Base-by-base conservation (phyloP, 2,797 vertebrate genomes). In the Leptoclinus maculatus region DNA sequence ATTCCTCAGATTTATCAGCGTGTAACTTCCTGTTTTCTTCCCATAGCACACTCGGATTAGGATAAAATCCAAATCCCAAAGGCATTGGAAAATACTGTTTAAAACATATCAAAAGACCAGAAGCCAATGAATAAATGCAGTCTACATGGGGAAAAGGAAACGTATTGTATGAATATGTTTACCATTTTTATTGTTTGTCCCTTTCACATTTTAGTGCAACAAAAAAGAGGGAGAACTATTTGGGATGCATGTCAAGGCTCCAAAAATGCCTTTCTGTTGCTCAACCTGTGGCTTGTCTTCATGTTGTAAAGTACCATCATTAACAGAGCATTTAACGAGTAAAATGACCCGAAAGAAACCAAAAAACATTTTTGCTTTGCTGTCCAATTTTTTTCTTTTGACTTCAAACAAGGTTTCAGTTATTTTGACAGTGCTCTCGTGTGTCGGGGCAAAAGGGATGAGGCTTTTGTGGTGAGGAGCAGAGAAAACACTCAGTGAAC, bases 401-500 rank as follows among this genome's bases (percentile, higher is more conserved):
- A 73, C 73, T 82, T 86, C 67, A 85, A 81, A 83, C 56, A 51
- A 39, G 62, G 57, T 83, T 80, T 87, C 65, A 78, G 74, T 60
- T 74, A 59, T 79, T 83, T 80, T 77, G 39, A n/a, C 58, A 27
- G 65, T 65, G 60, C 77, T 73, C 77, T 73, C 70, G 32, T 84
- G 67, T 85, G 78, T 84, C 74, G 51, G 74, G 72, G 70, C 77
- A 63, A 65, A 83, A 70, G 59, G 51, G 51, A 79, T 66, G 81
- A 74, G 56, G 66, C 66, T 78, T 80, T 79, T 80, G 65, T 74
- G 62, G 78, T 29, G 59, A 74, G 56, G 60, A 65, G 81, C 71
- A 71, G 68, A 84, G 80, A 83, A 83, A 87, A 80, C 67, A 70
- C 75, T 83, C 78, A 41, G 81, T 65, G 75, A 86, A 86, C 76